Evolutionary conservation across 2,888 invertebrate species (phyloP), one percentile per base, ranked within the genome.

Genomic region (Nebria brevicollis): DNA sequence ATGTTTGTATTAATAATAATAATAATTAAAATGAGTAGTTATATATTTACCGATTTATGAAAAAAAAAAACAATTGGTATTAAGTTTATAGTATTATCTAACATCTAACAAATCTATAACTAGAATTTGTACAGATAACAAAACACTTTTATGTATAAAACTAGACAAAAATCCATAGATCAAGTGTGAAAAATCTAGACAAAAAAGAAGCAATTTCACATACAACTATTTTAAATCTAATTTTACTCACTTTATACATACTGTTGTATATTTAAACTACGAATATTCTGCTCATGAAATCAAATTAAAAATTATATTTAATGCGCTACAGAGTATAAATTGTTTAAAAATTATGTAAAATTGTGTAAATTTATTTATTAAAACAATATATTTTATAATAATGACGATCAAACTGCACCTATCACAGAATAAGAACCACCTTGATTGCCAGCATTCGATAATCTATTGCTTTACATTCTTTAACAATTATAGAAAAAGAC

Each of bases 41-140:
- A 68, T 26, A 11, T n/a, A 68, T 8, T 8, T 13, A 26, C 68
- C 20, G 20, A 68, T n/a, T 25, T 68, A 5, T 66, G 26, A 11
- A 72, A 72, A 15, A 25, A n/a, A 64, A 13, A 72, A 72, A 26
- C 26, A 68, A 64, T 68, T 68, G 78, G 78, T 78, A 78, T 78
- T 66, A 8, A n/a, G 66, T 78, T 74, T 78, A 78, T 78, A 78
- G 78, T 78, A 78, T 78, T 74, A 78, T 20, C 25, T n/a, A 34
- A 72, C 66, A 42, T 68, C 54, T 54, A 54, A 77, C 76, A 66
- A 72, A 72, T 72, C 26, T 77, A 64, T 77, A 77, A 72, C 15
- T 41, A 54, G 54, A 13, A 54, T 54, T 54, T 54, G 54, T 54
- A 54, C 54, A 54, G 54, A 54, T 54, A 54, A 11, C 54, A 11